Base-by-base conservation (phyloP, 1,140 invertebrate genomes). In the Hylyphantes graminicola region DNA sequence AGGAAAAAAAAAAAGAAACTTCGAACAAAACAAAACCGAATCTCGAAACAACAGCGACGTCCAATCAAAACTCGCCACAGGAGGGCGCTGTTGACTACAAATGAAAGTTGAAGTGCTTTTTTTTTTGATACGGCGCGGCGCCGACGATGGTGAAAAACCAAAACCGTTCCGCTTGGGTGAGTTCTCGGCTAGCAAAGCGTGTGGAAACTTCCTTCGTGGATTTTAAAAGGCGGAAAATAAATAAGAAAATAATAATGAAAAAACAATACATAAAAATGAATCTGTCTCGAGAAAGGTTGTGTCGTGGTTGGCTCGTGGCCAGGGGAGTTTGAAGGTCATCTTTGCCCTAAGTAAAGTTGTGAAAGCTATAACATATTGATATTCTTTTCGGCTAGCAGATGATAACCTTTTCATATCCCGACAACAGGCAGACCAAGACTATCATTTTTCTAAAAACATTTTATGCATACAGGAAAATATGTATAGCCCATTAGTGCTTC, bases 271-370 rank as follows among this genome's bases (percentile, higher is more conserved):
- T n/a, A 70, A 81, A 73, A 21, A n/a, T n/a, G n/a, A n/a, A 70
- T 59, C 17, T 63, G 78, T 72, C 78, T 81, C 68, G 55, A 68
- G 59, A 79, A 78, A 79, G 65, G 77, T 53, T 21, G 70, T 79
- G 77, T 54, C 77, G 63, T 70, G 77, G 77, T 73, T 81, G 78
- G 78, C 78, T 81, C 78, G 78, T 81, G 78, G 65, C 78, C 78
- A 81, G 78, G 68, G 70, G 78, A 72, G n/a, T 48, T 81, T 81
- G 67, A 81, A 81, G 78, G 78, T 81, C 78, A 81, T 63, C 61
- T 77, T 73, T 61, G 21, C 54, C 35, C 17, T 15, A 68, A 64
- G 48, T 65, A 48, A 53, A 21, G 64, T 59, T n/a, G 75, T 78
- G 67, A 78, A 54, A 78, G 63, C n/a, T n/a, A n/a, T n/a, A n/a